Base-by-base conservation (phyloP, 2,888 invertebrate genomes). In the Dinocampus coccinellae region DNA sequence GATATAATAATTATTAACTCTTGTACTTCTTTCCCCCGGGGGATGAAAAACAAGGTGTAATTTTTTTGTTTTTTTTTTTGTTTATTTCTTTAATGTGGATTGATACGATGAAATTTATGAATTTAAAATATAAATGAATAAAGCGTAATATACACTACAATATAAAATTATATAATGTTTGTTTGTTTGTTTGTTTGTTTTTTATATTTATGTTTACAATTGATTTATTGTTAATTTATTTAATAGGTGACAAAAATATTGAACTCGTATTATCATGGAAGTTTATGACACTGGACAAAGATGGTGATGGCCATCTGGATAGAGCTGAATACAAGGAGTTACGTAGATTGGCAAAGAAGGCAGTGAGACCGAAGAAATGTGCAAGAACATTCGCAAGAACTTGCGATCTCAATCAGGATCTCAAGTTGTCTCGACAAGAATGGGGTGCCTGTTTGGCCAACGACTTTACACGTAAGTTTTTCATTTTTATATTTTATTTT, bases 381-480 rank as follows among this genome's bases (percentile, higher is more conserved):
- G 95, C 97, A 60, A 93, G 95, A 82, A 93, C 93, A 47, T 97
- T 98, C 90, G 93, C 95, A 22, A 92, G 93, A 78, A 93, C 93
- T 80, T 98, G 98, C 88, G 97, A 98, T 88, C 90, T 92, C 67
- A 92, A 97, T 88, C 90, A 91, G 66, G 94, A 98, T 88, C 92
- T 93, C 60, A 91, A 91, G 81, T 93, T 98, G 75, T 92, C 94
- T 36, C 91, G 92, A 74, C 89, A 90, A 69, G 98, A 98, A 88
- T 98, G 97, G 97, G 91, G 91, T 58, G 91, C 92, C 73, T 98
- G 98, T 88, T 90, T 98, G 52, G 93, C 94, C 72, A 94, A 95
- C 73, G 93, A 93, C 85, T 92, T 93, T 88, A 94, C 93, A 90
- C 93, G 95, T 95, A 92, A 93, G 95, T 65, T 26, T 47, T 10